Percentiles rank a stretch among this genome's conserved stretches.
These are phyloP conservation scores for Crocodylus rhombifer DNA, from an alignment of 2,797 vertebrate species.

Conservation along the genomic window DNA sequence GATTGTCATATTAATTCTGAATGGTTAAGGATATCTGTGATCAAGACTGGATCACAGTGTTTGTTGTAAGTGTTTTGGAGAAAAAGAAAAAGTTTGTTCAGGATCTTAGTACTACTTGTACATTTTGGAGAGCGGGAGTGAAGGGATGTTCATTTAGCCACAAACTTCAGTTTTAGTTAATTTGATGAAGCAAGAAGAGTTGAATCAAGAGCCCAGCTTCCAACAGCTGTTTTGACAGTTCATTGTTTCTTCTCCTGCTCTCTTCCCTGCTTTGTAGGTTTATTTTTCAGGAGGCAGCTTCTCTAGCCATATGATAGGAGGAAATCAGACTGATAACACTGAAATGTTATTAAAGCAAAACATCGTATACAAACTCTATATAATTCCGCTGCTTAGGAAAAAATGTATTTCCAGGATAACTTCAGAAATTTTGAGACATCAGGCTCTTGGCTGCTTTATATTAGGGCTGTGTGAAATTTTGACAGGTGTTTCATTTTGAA, in stretches of 20 bases:
- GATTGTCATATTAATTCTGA: neutral
- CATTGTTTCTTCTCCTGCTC: neutral
- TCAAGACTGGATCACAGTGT: neutral
- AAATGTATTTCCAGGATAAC: neutral
- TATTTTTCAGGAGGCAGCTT: neutral
- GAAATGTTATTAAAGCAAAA: neutral
- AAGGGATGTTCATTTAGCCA: neutral
- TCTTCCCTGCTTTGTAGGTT: neutral
- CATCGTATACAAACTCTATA: neutral
- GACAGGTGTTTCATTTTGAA: too few relatives aligned
- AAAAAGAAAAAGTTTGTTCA: neutral
- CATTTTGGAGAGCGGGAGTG: neutral
- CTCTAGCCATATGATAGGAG: neutral
- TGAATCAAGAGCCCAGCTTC: neutral
- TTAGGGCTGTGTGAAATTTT: neutral
- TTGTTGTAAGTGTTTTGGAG: neutral
- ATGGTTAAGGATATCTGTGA: neutral
- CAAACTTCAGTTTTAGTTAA: neutral
- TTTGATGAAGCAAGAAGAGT: neutral
- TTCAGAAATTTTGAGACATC: neutral
- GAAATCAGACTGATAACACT: neutral
- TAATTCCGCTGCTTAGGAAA: neutral
- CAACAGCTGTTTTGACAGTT: neutral
- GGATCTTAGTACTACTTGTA: neutral
- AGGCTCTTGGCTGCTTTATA: neutral